Evolutionary conservation across 1,140 invertebrate genomes (phyloP).

Genomic region (Kradibia gibbosae): DNA sequence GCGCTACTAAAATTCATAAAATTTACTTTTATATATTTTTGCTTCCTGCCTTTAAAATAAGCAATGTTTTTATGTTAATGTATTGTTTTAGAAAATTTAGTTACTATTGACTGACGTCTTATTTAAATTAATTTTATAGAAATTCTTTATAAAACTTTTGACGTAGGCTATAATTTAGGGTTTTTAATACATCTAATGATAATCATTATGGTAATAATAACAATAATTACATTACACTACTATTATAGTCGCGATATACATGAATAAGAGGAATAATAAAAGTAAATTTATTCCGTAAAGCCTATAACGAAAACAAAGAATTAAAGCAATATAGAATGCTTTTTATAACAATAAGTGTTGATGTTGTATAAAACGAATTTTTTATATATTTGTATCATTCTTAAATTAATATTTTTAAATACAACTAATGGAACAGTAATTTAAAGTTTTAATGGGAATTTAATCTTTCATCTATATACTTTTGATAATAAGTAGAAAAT

Average conservation of each 20-base stretch:
- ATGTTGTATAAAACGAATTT: not conserved
- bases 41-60: slow-evolving; percentile 8
- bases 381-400: not conserved
- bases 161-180: no score
- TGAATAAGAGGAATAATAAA: slow-evolving; percentile 6
- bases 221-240: slow-evolving; percentile 8
- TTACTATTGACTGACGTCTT: no score
- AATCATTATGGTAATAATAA: not conserved
- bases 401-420: not conserved
- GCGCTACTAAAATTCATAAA: slow-evolving; percentile 27
- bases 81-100: no score
- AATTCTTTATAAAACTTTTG: no score
- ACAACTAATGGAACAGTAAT: not conserved
- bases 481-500: slow-evolving; percentile 41
- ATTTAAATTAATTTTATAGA: no score
- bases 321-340: not conserved
- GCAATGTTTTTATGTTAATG: no score
- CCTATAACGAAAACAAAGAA: slow-evolving; percentile 30
- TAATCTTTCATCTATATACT: not conserved
- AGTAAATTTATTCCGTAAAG: slow-evolving; percentile 33
- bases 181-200: not conserved
- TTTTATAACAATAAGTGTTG: not conserved
- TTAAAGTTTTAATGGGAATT: not conserved
- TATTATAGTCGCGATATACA: slow-evolving; percentile 18
- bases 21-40: not conserved